A percentile compares a stretch with the other conserved stretches of the same genome.
Evolutionary conservation across 2,888 invertebrate genomes (phyloP).

Genomic region (Xylophagus ater): DNA sequence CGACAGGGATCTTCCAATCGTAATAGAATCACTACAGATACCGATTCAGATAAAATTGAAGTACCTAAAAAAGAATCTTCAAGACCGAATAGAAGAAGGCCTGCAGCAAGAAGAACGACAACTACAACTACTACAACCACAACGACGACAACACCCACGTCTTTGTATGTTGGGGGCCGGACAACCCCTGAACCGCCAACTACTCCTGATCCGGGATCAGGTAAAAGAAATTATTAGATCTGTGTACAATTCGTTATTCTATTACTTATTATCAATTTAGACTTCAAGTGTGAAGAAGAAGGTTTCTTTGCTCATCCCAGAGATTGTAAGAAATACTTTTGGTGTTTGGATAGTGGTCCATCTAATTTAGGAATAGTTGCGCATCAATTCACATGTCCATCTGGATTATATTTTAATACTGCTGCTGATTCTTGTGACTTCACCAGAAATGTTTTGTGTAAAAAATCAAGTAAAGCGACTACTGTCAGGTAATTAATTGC

Average conservation of each 20-base stretch:
- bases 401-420: slow-evolving; percentile 83
- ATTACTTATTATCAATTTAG: slow-evolving; percentile 34
- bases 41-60: slow-evolving; percentile 24
- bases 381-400: slow-evolving; percentile 87
- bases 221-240: slow-evolving; percentile 37
- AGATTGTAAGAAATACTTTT: slow-evolving; percentile 90
- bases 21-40: slow-evolving; percentile 24
- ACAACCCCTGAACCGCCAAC: slow-evolving; percentile 59
- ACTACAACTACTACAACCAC: slow-evolving; percentile 32
- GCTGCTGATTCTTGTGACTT: slow-evolving; percentile 88
- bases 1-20: slow-evolving; percentile 25
- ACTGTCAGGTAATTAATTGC: slow-evolving; percentile 31
- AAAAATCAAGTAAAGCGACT: slow-evolving; percentile 46
- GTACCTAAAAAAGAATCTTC: slow-evolving; percentile 8
- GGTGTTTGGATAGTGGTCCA: slow-evolving; percentile 84
- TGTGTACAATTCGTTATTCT: slow-evolving; percentile 21
- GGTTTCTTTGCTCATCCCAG: slow-evolving; percentile 86
- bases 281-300: slow-evolving; percentile 86
- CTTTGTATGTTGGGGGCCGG: slow-evolving; percentile 31
- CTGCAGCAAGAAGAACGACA: slow-evolving; percentile 22
- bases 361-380: slow-evolving; percentile 83
- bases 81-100: slow-evolving; percentile 1
- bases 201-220: slow-evolving; percentile 79
- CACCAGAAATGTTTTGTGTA: slow-evolving; percentile 75
- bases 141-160: slow-evolving; percentile 29